Evolutionary conservation across 2,888 invertebrate genomes (phyloP), one percentile per base, ranked within the genome.

Genomic region (Argyresthia goedartella): DNA sequence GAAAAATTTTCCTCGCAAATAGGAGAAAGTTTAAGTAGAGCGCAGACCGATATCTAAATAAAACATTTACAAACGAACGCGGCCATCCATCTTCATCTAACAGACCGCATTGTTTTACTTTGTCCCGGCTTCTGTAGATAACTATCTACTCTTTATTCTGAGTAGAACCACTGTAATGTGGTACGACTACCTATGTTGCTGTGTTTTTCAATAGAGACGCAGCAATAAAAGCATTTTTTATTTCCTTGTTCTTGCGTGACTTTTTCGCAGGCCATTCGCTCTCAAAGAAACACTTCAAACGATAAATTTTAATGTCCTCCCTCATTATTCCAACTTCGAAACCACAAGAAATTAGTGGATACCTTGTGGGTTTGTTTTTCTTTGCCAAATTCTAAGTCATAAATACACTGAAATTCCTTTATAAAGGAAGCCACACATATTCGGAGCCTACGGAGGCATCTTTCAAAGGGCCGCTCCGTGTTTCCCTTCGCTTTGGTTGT

Each of bases 241-340:
- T 39, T 39, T 39, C 39, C 39, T 36, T 39, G n/a, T n/a, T 45
- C 11, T 45, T 45, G 45, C 16, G 15, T 45, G 25, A n/a, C 8
- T 11, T 45, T n/a, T 15, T 16, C 25, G 45, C 25, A 62, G 62
- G 59, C 56, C 58, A 58, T 25, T 25, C 57, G 53, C 56, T 54
- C 56, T 60, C 60, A 68, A 71, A 67, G 67, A 65, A 71, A 65
- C 59, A 35, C 49, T 36, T 49, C 49, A 51, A 44, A 46, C n/a
- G n/a, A 34, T 34, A 25, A 25, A 33, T 47, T 47, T 47, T 25
- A 47, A 47, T 13, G n/a, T 11, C 11, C 41, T 41, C 41, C 41
- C n/a, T 65, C 70, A 71, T 69, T 68, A 68, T 69, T 63, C 64
- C 58, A 59, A 66, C 68, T 69, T 69, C 69, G 71, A 73, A 71